A percentile compares a stretch with the other conserved stretches of the same genome.
These are phyloP conservation scores for Poeciliopsis presidionis DNA, from an alignment of 2,797 vertebrate genomes.

Conservation along the genomic window DNA sequence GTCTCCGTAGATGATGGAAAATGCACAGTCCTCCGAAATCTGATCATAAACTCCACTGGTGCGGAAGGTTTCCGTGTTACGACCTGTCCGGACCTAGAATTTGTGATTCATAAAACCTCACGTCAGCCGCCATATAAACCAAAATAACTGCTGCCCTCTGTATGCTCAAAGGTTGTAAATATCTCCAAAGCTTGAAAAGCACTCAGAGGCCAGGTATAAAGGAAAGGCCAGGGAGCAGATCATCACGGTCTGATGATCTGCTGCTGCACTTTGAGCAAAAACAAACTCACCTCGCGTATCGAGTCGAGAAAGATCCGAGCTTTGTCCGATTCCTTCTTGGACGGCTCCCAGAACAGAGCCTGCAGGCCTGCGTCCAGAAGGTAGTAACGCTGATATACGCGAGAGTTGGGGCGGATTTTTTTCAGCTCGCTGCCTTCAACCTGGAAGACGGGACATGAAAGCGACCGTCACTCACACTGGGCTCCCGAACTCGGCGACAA, in stretches of 20 bases:
- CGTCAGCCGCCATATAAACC: constrained; percentile 29
- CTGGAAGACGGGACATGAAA: constrained; percentile 44
- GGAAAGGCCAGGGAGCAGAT: neutral
- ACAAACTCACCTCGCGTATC: constrained; percentile 86
- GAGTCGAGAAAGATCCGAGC: constrained; percentile 89
- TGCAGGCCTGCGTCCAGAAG: constrained; percentile 92
- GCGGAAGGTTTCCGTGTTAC: constrained; percentile 94
- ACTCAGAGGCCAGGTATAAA: constrained; percentile 7
- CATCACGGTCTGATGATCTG: neutral
- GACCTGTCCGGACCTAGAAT: constrained; percentile 90
- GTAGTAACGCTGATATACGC: constrained; percentile 92
- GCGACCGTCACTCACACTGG: neutral
- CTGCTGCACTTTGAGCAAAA: constrained; percentile 11
- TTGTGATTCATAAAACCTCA: constrained; percentile 2
- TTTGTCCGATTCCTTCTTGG: constrained; percentile 96
- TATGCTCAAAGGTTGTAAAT: constrained; percentile 15
- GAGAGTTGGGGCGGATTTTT: constrained; percentile 92
- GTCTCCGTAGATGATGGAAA: constrained; percentile 94
- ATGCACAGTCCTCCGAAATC: constrained; percentile 94
- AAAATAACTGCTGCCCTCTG: constrained; percentile 12
- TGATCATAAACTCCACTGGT: constrained; percentile 94
- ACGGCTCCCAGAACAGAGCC: constrained; percentile 93
- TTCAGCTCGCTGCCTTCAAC: constrained; percentile 91
- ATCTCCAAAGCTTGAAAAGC: constrained; percentile 11
- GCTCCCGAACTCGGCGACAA: constrained; percentile 7